A percentile compares a stretch with the other conserved stretches of the same genome.
These are phyloP conservation scores for Crotalus horridus DNA, from an alignment of 2,113 vertebrate species.

Conservation along the genomic window DNA sequence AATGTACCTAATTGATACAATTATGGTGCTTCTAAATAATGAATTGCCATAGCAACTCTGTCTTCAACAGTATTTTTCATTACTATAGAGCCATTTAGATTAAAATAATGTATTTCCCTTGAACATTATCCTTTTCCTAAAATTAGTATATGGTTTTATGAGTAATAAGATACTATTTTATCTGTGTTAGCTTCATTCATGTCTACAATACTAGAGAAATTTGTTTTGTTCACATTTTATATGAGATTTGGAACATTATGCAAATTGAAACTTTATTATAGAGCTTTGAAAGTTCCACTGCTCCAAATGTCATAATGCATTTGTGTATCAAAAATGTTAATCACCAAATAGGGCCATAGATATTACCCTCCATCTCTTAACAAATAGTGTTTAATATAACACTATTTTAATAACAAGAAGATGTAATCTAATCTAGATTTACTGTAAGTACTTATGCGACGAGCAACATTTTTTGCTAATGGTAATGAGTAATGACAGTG, in stretches of 20 bases:
- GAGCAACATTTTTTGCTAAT: too few relatives aligned
- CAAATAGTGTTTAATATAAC: not conserved
- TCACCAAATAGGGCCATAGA: not conserved
- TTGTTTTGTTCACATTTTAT: not conserved
- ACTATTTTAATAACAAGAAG: too few relatives aligned
- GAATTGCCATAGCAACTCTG: constrained; percentile 65
- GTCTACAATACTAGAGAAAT: not conserved
- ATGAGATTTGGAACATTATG: not conserved
- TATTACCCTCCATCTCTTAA: not conserved
- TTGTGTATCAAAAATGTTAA: not conserved
- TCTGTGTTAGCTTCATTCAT: not conserved
- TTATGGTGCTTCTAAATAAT: constrained; percentile 60
- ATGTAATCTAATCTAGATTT: too few relatives aligned
- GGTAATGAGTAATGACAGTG: too few relatives aligned
- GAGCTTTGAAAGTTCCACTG: not conserved
- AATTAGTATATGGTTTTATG: constrained; percentile 5
- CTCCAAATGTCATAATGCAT: not conserved
- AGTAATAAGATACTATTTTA: not conserved
- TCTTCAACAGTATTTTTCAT: constrained; percentile 46
- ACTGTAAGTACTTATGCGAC: too few relatives aligned
- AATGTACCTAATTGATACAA: constrained; percentile 49
- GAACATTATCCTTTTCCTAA: not conserved
- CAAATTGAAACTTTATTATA: not conserved
- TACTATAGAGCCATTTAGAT: constrained; percentile 19
- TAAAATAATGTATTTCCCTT: constrained; percentile 10